phyloP scores from a whole-genome alignment of 2,113 vertebrate genomes.

The crab-eating macaque (Macaca fascicularis) region T2T-MFA8v1.1 NC_088386.1:136295501-136296000 shows the following conservation, averaged over 20 bases:
- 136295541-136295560: not conserved
- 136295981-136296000: not conserved
- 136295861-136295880: accelerated
- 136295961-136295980: too few species aligned
- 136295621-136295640: conserved; percentile 31
- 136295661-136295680: conserved; percentile 12
- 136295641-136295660: conserved; percentile 36
- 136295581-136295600: not conserved
- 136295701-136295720: conserved; percentile 46
- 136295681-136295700: conserved; percentile 50
- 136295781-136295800: not conserved
- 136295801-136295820: accelerated
- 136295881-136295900: accelerated
- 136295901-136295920: not conserved
- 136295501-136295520: accelerated
- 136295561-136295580: accelerated
- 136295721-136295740: conserved; percentile 23
- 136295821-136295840: not conserved
- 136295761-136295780: conserved; percentile 33
- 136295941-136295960: too few species aligned
- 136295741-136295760: conserved; percentile 67
- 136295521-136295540: not conserved
- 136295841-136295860: accelerated
- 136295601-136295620: not conserved
- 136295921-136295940: accelerated